Base-by-base conservation (phyloP, 2,888 invertebrate genomes). In the Spisula solida region DNA sequence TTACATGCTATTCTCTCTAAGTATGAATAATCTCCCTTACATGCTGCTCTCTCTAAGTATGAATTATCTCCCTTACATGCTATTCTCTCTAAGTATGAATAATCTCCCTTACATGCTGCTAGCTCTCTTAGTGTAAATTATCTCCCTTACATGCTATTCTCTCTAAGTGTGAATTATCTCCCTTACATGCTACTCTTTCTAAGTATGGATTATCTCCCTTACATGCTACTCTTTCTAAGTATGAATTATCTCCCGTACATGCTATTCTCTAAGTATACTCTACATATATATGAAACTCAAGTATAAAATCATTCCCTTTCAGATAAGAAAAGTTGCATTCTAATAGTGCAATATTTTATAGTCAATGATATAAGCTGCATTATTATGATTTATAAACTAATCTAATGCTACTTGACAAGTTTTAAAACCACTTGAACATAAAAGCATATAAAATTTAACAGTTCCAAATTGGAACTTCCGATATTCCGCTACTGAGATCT, bases 381-480 rank as follows among this genome's bases (percentile, higher is more conserved):
- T 51, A 51, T 51, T 51, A 16, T 51, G 51, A 51, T 51, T 25
- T 25, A 66, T 66, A 25, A 66, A 66, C 25, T 25, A 66, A 0
- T 25, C 25, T 66, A 66, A 66, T n/a, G 25, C 25, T n/a, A n/a
- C 60, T 66, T 66, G 25, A n/a, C 60, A 25, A 25, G 6, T 25
- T 25, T 66, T 66, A 66, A 66, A 25, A 66, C 60, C 60, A 25
- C 60, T 66, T 66, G 25, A 66, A 66, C 60, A 25, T 25, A 66
- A 25, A 25, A 66, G n/a, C 25, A 25, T 66, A 51, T 25, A 66
- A 66, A 66, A 66, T 66, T 6, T n/a, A 66, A 66, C 25, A 66
- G 12, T 66, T 66, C 25, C 8, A 8, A 41, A 41, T 8, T 41
- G 41, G 41, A 41, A 41, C 41, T 41, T 41, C 41, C 41, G 41